phyloP scores from a whole-genome alignment of 2,797 vertebrate species.

The Pempheris klunzingeri region DNA sequence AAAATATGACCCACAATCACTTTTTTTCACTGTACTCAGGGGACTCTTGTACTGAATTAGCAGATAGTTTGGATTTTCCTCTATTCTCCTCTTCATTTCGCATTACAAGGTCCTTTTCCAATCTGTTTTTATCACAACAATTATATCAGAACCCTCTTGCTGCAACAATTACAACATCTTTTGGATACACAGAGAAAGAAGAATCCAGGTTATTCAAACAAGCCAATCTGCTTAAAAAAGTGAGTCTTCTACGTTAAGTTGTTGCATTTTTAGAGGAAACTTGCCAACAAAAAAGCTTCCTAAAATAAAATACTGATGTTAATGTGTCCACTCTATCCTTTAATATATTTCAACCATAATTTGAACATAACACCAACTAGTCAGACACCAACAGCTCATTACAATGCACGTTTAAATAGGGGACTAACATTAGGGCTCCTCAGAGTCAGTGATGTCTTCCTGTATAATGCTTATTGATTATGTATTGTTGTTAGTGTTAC shows the following conservation, averaged over 20 bases:
- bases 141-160: background rate
- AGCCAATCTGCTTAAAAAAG: too few species aligned
- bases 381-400: background rate
- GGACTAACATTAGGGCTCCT: slow-evolving; percentile 3
- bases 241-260: background rate
- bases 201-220: too few species aligned
- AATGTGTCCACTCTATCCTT: background rate
- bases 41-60: background rate
- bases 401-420: background rate
- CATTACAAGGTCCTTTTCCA: background rate
- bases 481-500: slow-evolving; percentile 33
- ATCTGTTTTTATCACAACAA: background rate
- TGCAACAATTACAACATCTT: background rate
- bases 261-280: background rate
- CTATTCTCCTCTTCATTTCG: background rate
- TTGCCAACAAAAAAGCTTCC: background rate
- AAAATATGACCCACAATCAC: background rate
- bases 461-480: slow-evolving; percentile 22
- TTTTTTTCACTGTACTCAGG: background rate
- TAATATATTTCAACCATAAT: background rate
- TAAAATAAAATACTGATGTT: background rate
- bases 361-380: background rate
- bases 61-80: background rate
- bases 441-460: slow-evolving; percentile 20
- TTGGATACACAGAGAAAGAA: background rate